Evolutionary conservation across 1,140 invertebrate genomes (phyloP).

Genomic region (Scaptomyza hsui): DNA sequence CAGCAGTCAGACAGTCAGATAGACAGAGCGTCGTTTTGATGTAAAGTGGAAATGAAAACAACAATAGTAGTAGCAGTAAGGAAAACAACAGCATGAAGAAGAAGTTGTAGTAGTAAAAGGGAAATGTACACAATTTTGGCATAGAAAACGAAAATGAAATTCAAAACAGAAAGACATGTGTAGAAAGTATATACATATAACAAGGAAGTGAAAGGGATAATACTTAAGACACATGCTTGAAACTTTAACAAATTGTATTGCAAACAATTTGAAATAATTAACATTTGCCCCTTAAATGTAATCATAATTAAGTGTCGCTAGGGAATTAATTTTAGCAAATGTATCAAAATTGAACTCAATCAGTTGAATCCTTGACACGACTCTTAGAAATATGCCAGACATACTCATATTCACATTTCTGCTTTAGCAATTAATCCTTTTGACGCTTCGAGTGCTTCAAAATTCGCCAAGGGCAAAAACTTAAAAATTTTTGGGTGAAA

Average conservation of each 20-base stretch:
- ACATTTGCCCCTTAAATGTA: too few species aligned
- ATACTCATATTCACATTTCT: constrained; percentile 9
- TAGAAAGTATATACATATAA: not conserved
- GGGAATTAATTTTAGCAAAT: not conserved
- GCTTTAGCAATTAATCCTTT: constrained; percentile 49
- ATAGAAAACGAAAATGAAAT: constrained; percentile 36
- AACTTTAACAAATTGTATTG: constrained; percentile 45
- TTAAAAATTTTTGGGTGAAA: constrained; percentile 33
- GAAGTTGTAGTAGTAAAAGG: constrained; percentile 20
- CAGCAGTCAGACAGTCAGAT: constrained; percentile 28
- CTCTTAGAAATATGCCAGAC: constrained; percentile 3
- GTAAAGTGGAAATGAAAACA: constrained; percentile 59
- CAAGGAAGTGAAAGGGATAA: not conserved
- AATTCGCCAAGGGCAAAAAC: constrained; percentile 23
- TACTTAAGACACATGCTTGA: constrained; percentile 7
- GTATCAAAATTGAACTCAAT: not conserved
- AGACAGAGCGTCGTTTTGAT: constrained; percentile 58
- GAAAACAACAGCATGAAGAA: constrained; percentile 33
- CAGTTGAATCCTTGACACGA: constrained; percentile 16
- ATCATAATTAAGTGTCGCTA: too few species aligned
- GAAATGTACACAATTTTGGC: constrained; percentile 33
- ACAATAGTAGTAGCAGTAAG: constrained; percentile 50
- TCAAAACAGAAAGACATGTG: constrained; percentile 3
- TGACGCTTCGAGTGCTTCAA: constrained; percentile 23
- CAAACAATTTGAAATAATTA: constrained; percentile 5